A percentile compares a stretch with the other conserved stretches of the same genome.
These are phyloP conservation scores for Andrena praecox DNA, from an alignment of 2,888 invertebrate genomes.

Conservation along the genomic window DNA sequence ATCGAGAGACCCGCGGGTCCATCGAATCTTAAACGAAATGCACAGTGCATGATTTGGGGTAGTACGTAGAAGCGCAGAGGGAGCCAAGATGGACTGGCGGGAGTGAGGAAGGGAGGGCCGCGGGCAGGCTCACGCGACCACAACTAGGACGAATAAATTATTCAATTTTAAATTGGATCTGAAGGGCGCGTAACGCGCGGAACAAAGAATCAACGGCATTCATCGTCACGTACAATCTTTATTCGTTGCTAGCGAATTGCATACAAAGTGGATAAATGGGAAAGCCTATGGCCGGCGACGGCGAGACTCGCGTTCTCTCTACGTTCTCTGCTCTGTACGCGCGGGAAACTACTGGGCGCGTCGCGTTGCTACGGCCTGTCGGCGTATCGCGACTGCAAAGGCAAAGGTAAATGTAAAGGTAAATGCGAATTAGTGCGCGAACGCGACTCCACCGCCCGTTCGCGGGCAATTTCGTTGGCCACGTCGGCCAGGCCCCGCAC, in stretches of 20 bases:
- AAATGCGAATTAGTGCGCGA: not conserved
- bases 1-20: conserved; percentile 37
- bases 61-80: too few relatives aligned
- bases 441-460: not conserved
- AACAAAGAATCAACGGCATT: not conserved
- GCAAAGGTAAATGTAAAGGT: too few relatives aligned
- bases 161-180: not conserved
- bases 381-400: not conserved
- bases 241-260: conserved; percentile 5
- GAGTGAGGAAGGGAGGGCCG: not conserved
- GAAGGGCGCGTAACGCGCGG: not conserved
- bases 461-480: not conserved
- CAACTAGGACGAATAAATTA: too few relatives aligned
- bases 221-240: conserved; percentile 12
- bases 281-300: conserved; percentile 2
- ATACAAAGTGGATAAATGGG: conserved; percentile 13
- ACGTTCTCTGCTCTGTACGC: not conserved
- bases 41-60: not conserved
- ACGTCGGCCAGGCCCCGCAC: conserved; percentile 50
- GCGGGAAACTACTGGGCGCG: too few relatives aligned
- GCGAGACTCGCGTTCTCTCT: not conserved
- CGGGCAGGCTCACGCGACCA: too few relatives aligned
- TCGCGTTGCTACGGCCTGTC: not conserved
- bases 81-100: not conserved
- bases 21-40: conserved; percentile 49